Evolutionary conservation across 2,888 invertebrate genomes (phyloP).

Genomic region (Eilema depressum): DNA sequence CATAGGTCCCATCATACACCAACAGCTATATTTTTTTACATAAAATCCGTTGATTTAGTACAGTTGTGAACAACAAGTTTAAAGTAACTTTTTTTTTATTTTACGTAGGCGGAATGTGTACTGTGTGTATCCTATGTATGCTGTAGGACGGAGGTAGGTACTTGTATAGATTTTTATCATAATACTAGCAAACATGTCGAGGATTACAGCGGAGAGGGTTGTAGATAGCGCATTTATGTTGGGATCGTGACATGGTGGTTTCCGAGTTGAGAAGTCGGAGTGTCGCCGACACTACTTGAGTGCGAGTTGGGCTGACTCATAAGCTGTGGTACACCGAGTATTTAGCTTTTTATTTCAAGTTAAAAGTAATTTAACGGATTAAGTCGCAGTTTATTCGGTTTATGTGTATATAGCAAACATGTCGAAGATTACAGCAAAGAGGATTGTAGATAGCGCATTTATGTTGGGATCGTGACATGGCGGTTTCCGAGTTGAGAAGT

Average conservation of each 20-base stretch:
- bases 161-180: neutral
- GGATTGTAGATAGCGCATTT: slow-evolving; percentile 42
- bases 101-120: too few species aligned
- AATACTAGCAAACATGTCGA: neutral
- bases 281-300: slow-evolving; percentile 61
- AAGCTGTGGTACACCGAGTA: slow-evolving; percentile 44
- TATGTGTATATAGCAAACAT: slow-evolving; percentile 2
- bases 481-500: slow-evolving; percentile 61
- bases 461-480: slow-evolving; percentile 49
- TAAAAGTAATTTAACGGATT: too few species aligned
- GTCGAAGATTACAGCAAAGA: slow-evolving; percentile 29
- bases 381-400: too few species aligned
- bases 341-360: neutral
- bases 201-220: slow-evolving; percentile 29
- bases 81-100: too few species aligned
- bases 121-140: too few species aligned
- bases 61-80: too few species aligned
- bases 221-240: slow-evolving; percentile 40
- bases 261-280: slow-evolving; percentile 62
- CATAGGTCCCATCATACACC: too few species aligned
- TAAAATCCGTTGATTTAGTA: too few species aligned
- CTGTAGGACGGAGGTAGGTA: too few species aligned
- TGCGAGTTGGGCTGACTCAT: slow-evolving; percentile 64
- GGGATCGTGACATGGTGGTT: slow-evolving; percentile 55
- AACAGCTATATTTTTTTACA: too few species aligned